These are phyloP conservation scores for Boloria selene DNA, from an alignment of 2,888 invertebrate genomes.

Conservation along the genomic window DNA sequence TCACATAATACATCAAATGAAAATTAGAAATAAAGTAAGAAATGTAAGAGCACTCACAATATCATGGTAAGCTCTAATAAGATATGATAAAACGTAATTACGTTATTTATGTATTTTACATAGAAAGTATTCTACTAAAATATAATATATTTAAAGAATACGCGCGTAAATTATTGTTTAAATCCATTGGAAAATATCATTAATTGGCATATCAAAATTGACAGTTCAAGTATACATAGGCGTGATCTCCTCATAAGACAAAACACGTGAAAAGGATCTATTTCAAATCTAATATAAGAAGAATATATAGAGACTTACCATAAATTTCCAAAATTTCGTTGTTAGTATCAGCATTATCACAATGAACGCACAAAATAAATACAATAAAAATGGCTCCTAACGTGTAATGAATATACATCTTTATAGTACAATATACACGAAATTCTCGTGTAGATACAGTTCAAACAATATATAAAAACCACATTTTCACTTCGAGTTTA, in stretches of 20 bases:
- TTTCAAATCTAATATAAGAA: conserved; percentile 6
- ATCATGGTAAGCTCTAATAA: background rate
- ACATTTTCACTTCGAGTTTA: conserved; percentile 70
- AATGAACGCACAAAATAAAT: conserved; percentile 82
- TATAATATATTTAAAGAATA: conserved; percentile 3
- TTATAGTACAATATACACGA: conserved; percentile 64
- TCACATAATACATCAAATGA: background rate
- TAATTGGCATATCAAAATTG: conserved; percentile 30
- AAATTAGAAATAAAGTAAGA: background rate
- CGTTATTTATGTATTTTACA: background rate
- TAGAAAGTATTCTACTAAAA: background rate
- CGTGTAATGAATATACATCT: conserved; percentile 77
- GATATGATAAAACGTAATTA: background rate
- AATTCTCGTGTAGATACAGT: conserved; percentile 60
- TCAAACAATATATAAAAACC: conserved; percentile 68
- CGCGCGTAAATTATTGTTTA: background rate
- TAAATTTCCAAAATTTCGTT: conserved; percentile 78
- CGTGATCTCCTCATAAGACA: conserved; percentile 22
- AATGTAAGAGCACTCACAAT: background rate
- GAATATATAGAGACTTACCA: conserved; percentile 58
- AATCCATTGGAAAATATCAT: conserved; percentile 6
- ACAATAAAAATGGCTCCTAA: conserved; percentile 82
- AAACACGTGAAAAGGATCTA: background rate
- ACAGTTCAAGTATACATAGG: conserved; percentile 32
- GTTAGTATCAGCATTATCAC: conserved; percentile 78